These are phyloP conservation scores for Coregonus sp. DNA, from an alignment of 2,797 vertebrate species.

Conservation along the genomic window DNA sequence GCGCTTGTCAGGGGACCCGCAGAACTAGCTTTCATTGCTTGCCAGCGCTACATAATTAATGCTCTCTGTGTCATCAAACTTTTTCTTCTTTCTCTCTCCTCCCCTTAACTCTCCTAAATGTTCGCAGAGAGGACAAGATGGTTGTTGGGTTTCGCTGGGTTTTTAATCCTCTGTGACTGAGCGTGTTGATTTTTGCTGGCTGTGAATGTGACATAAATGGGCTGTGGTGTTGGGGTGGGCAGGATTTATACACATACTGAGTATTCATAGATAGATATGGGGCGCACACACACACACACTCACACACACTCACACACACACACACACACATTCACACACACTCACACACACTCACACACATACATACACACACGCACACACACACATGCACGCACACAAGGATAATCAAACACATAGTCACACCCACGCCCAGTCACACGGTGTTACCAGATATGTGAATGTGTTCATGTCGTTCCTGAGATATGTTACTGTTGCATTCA, in stretches of 20 bases:
- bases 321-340: not conserved
- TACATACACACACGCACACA: constrained; percentile 15
- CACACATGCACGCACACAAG: constrained; percentile 12
- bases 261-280: not conserved
- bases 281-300: constrained; percentile 10
- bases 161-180: constrained; percentile 15
- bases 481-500: not conserved
- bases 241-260: not conserved
- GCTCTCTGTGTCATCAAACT: constrained; percentile 46
- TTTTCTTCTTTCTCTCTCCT: constrained; percentile 2
- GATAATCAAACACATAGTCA: too few relatives aligned
- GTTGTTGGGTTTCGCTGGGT: constrained; percentile 8
- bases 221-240: not conserved
- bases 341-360: constrained; percentile 20
- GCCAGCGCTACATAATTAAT: constrained; percentile 68
- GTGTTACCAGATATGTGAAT: too few relatives aligned
- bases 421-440: constrained; percentile 9
- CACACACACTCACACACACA: constrained; percentile 17
- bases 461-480: too few relatives aligned
- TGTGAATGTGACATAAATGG: constrained; percentile 1
- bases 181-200: constrained; percentile 21
- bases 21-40: constrained; percentile 56
- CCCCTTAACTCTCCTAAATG: constrained; percentile 6
- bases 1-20: constrained; percentile 66
- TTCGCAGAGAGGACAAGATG: constrained; percentile 15